These are phyloP conservation scores for Leucoraja erinaceus DNA, from an alignment of 2,113 vertebrate genomes.

Conservation along the genomic window DNA sequence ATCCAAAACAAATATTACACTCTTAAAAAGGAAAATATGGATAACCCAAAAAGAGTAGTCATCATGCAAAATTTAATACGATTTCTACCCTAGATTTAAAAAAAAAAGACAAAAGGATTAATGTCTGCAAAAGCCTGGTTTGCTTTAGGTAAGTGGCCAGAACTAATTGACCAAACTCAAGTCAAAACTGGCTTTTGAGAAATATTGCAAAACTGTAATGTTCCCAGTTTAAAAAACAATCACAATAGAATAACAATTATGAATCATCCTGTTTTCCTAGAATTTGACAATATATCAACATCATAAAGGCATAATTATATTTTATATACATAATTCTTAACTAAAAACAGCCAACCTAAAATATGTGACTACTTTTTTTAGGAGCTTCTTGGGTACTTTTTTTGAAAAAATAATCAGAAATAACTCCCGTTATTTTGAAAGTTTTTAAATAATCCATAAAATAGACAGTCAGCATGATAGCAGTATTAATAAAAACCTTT, in stretches of 20 bases:
- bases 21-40: not conserved
- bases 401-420: not conserved
- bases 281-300: not conserved
- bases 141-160: too few relatives aligned
- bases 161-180: not conserved
- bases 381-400: not conserved
- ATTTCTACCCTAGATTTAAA: too few relatives aligned
- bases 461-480: not conserved
- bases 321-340: not conserved
- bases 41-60: too few relatives aligned
- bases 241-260: not conserved
- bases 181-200: not conserved
- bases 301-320: not conserved
- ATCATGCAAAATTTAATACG: too few relatives aligned
- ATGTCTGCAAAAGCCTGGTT: not conserved
- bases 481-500: not conserved
- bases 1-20: not conserved
- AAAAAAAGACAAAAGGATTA: not conserved
- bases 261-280: not conserved
- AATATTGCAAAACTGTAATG: not conserved
- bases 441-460: not conserved
- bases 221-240: not conserved
- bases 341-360: not conserved
- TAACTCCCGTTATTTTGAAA: not conserved
- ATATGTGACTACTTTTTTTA: not conserved